phyloP scores from a whole-genome alignment of 53 echinoderm and acorn worm species.

The Mesocentrotus franciscanus region DNA sequence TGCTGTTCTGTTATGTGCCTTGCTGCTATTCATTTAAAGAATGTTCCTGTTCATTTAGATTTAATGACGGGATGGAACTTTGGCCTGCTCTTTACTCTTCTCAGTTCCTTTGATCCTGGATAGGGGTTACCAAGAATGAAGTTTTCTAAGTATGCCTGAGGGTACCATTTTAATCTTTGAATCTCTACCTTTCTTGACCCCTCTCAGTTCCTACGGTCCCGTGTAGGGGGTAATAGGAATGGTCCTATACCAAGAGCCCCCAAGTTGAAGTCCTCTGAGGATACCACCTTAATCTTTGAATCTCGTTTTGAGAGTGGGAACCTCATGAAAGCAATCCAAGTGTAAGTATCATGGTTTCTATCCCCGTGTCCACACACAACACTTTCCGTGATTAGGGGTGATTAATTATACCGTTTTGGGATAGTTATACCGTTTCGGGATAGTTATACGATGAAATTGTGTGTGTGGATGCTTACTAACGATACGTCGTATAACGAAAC shows the following conservation, averaged over 20 bases:
- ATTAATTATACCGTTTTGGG: no score
- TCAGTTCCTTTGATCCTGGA: no score
- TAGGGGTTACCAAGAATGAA: no score
- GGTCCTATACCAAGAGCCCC: conserved; percentile 85
- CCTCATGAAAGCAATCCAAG: conserved; percentile 88
- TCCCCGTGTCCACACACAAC: fast-evolving
- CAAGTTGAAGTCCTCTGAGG: conserved; percentile 82
- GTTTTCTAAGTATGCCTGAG: no score
- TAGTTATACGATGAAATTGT: no score
- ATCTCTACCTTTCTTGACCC: not conserved
- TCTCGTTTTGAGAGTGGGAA: conserved; percentile 98
- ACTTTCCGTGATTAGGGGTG: not conserved
- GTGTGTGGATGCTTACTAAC: no score
- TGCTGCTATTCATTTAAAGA: not conserved
- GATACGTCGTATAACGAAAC: no score
- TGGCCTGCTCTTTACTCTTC: no score
- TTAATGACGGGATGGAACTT: no score
- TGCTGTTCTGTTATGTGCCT: not conserved
- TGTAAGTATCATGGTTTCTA: conserved; percentile 70
- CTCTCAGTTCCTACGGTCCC: conserved; percentile 90
- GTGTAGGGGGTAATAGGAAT: conserved; percentile 91
- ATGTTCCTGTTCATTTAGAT: no score
- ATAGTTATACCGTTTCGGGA: no score
- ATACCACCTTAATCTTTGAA: conserved; percentile 94
- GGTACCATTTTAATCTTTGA: no score